Evolutionary conservation across 1,140 invertebrate genomes (phyloP).

Genomic region (Drosophila aff.): DNA sequence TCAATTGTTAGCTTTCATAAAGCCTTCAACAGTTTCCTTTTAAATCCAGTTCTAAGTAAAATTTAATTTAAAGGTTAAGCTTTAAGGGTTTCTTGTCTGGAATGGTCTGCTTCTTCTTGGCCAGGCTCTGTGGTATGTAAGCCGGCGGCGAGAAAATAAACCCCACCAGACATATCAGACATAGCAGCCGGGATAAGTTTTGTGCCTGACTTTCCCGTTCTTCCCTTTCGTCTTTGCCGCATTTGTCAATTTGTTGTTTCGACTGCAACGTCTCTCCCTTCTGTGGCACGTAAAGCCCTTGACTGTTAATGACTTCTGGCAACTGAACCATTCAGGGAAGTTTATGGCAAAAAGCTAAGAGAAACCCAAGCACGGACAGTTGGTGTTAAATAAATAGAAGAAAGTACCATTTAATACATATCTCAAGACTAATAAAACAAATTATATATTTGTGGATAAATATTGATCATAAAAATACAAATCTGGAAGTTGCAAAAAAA

Average conservation of each 20-base stretch:
- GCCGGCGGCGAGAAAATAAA: constrained; percentile 17
- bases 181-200: constrained; percentile 11
- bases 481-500: not conserved
- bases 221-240: constrained; percentile 10
- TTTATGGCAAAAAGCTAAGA: constrained; percentile 24
- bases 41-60: too few relatives aligned
- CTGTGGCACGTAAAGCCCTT: constrained; percentile 25
- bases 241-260: constrained; percentile 44
- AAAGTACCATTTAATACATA: not conserved
- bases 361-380: not conserved
- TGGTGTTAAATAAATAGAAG: not conserved
- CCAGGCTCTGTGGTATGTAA: not conserved
- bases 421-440: not conserved
- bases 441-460: not conserved
- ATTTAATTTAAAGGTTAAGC: not conserved
- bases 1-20: not conserved
- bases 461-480: not conserved
- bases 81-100: not conserved
- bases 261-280: constrained; percentile 8
- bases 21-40: not conserved
- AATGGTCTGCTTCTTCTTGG: not conserved
- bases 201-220: constrained; percentile 14
- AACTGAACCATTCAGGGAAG: constrained; percentile 34
- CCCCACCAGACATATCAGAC: constrained; percentile 26
- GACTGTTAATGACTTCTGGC: constrained; percentile 52